Evolutionary conservation across 2,888 invertebrate species (phyloP).

Genomic region (Xanthia togata): DNA sequence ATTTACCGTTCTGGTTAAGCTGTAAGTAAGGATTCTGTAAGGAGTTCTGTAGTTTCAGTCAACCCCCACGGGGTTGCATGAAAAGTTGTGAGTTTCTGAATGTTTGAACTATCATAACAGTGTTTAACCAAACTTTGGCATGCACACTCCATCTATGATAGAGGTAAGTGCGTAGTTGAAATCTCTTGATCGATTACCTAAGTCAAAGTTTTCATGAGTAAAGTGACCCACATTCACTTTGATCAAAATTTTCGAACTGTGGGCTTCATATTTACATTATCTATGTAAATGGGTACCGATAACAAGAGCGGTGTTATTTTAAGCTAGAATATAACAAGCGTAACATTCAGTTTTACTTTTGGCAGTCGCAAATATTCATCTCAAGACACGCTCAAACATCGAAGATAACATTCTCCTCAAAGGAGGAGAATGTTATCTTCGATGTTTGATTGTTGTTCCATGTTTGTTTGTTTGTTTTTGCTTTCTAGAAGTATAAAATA

Average conservation of each 20-base stretch:
- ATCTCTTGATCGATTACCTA: neutral
- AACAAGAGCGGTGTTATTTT: neutral
- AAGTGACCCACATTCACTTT: slow-evolving; percentile 1
- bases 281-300: neutral
- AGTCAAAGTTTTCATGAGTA: neutral
- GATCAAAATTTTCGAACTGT: neutral
- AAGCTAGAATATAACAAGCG: neutral
- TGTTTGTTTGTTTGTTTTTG: no score
- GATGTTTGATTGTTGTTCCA: no score
- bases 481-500: no score
- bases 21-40: no score
- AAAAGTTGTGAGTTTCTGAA: neutral
- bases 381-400: neutral
- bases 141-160: neutral
- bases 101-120: neutral
- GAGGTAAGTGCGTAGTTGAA: neutral
- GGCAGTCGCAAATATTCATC: neutral
- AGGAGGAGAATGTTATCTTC: no score
- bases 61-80: no score
- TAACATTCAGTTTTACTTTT: neutral
- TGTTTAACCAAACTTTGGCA: neutral
- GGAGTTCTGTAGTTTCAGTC: no score
- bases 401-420: neutral
- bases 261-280: slow-evolving; percentile 1
- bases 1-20: no score